Evolutionary conservation across 2,113 vertebrate genomes (phyloP), one percentile per base, ranked within the genome.

Genomic region (Sclerurus mexicanus): DNA sequence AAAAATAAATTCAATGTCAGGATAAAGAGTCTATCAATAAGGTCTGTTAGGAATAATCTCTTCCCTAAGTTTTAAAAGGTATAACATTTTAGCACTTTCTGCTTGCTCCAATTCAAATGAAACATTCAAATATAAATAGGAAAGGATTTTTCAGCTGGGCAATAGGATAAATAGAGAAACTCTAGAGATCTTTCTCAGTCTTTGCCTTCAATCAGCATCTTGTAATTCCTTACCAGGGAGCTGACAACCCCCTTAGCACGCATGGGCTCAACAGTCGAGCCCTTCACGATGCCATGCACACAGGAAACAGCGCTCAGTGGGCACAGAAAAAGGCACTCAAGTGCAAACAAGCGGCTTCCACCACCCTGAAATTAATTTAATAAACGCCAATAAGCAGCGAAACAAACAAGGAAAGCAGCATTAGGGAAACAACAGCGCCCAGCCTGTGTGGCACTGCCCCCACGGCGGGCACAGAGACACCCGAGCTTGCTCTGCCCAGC

Each of bases 231-330:
- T 2, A 14, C 58, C 31, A 4, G 1, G 19, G 33, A 30, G 67
- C 8, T 5, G 79, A 11, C n/a, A 18, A 22, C 33, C 10, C 35
- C 50, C 12, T 37, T 63, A 13, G 62, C 2, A 33, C 35, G 3
- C 25, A 23, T 13, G 66, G 55, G 39, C 46, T 46, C 12, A 12
- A 64, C 73, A 42, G 72, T 35, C 5, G 47, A 52, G 60, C 37
- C 24, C 55, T 24, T 55, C 16, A 11, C 6, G 21, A 23, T 10
- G 60, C 52, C 24, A 1, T 21, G 39, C 52, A 42, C 44, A 14
- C 66, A 35, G 33, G 17, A 5, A 66, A 22, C 19, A 10, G 47
- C 1, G 10, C n/a, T 2, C 4, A 8, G 31, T 0, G 58, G 31
- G 22, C 5, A 21, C 46, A 12, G 27, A 7, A 27, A 62, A 72